Percentiles rank a stretch among this genome's conserved stretches.
phyloP scores from a whole-genome alignment of 2,888 invertebrate species.

The Capitulum mitella region DNA sequence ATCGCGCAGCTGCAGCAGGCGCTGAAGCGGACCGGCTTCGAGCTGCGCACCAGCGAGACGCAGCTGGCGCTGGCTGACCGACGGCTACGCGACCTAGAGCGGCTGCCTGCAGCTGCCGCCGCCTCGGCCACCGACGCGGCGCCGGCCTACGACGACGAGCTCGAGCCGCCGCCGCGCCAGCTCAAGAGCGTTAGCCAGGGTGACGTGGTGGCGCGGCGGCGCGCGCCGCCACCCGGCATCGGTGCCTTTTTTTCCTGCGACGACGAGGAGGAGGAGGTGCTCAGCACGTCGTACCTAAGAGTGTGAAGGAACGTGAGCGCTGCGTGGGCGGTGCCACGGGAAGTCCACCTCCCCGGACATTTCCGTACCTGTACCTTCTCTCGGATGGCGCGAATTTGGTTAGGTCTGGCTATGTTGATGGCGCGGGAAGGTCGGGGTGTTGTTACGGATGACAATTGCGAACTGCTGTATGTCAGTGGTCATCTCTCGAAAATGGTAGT shows the following conservation, averaged over 20 bases:
- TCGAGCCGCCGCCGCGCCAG: neutral
- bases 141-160: neutral
- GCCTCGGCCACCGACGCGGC: neutral
- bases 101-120: conserved; percentile 9
- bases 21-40: conserved; percentile 6
- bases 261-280: conserved; percentile 77
- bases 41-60: neutral
- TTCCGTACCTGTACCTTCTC: too few species aligned
- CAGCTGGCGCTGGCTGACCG: conserved; percentile 25
- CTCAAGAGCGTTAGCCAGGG: neutral
- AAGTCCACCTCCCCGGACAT: too few species aligned
- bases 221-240: conserved; percentile 31
- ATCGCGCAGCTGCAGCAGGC: conserved; percentile 12
- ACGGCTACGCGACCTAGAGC: conserved; percentile 9
- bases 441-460: too few species aligned
- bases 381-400: too few species aligned
- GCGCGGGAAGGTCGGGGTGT: too few species aligned
- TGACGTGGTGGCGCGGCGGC: neutral
- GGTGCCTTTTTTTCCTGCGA: conserved; percentile 58
- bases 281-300: conserved; percentile 68
- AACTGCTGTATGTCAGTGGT: too few species aligned
- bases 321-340: too few species aligned
- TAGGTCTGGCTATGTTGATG: too few species aligned
- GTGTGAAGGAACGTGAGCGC: conserved; percentile 50
- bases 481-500: too few species aligned